Evolutionary conservation across 2,113 vertebrate genomes (phyloP).

Genomic region (Pongo pygmaeus): DNA sequence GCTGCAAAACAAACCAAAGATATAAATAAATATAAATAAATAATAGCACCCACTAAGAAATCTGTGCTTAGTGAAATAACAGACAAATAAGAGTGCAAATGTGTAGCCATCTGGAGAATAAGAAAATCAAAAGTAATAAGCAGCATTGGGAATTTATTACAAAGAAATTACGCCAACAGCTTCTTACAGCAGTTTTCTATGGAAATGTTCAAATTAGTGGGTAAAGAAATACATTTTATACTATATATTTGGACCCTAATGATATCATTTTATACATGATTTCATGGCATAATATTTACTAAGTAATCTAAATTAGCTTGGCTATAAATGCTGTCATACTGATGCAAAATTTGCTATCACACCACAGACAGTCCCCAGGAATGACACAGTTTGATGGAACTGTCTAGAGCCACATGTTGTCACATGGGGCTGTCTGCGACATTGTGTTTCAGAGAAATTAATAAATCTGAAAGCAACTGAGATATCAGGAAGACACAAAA

Average conservation of each 20-base stretch:
- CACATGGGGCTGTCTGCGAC: conserved; percentile 8
- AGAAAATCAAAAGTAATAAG: conserved; percentile 70
- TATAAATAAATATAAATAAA: conserved; percentile 68
- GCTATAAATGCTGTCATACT: conserved; percentile 53
- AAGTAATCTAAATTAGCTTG: conserved; percentile 68
- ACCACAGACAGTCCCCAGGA: conserved; percentile 20
- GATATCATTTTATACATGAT: conserved; percentile 47
- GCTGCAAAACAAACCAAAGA: conserved; percentile 50
- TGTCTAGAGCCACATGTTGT: conserved; percentile 11
- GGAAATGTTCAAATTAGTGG: conserved; percentile 68
- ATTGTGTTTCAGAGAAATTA: conserved; percentile 43
- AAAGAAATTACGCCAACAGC: conserved; percentile 69
- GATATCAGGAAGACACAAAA: conserved; percentile 24
- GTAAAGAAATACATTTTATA: conserved; percentile 47
- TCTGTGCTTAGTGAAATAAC: conserved; percentile 58
- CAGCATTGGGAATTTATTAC: conserved; percentile 67
- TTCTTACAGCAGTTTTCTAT: conserved; percentile 52
- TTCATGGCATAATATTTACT: conserved; percentile 65
- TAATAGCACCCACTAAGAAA: conserved; percentile 61
- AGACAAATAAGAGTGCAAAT: conserved; percentile 64
- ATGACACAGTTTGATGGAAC: conserved; percentile 46
- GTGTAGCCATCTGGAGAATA: conserved; percentile 71
- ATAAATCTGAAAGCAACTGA: conserved; percentile 54
- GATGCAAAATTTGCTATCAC: conserved; percentile 55
- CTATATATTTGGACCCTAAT: conserved; percentile 23